Base-by-base conservation (phyloP, 2,113 vertebrate genomes). In the Odontesthes bonariensis region DNA sequence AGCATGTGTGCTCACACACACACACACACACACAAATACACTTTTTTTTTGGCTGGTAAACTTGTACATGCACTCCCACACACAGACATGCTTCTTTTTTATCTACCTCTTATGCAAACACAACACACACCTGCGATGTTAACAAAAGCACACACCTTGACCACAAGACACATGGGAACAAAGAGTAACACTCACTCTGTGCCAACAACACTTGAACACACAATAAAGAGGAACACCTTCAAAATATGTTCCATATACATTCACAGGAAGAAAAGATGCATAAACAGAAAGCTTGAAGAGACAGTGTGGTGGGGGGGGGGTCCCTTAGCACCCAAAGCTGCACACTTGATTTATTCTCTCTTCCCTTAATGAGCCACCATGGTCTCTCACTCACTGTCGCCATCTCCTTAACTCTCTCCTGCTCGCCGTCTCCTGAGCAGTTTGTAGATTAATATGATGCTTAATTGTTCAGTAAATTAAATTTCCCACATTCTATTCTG, bases 391-490 rank as follows among this genome's bases (percentile, higher is more conserved):
- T 88, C 94, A 92, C 92, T 84, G 81, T 61, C 69, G 84, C 90
- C 92, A 69, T 63, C 75, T 40, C 69, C 57, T 47, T 68, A 56
- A 51, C 63, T 73, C 91, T 85, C 58, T 89, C 90, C 42, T 61
- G 23, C 75, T 56, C 6, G 9, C 79, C 69, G 68, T 81, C 66
- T 76, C 54, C 75, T 73, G 70, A 76, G 95, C 94, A 93, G 94
- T 93, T 96, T 96, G 94, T 95, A 96, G 95, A 97, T 97, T 96
- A 96, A 98, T 97, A 97, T 95, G 96, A 94, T 96, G 96, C 96
- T 94, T 98, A 98, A 99, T 98, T 98, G 97, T 98, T 97, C 96
- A 96, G 95, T 97, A 98, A 98, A 98, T 99, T 99, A 95, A 97
- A 99, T 98, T 98, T 97, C 97, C 96, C 96, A 96, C 96, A 92